Evolutionary conservation across 2,797 vertebrate genomes (phyloP).

Genomic region (Ctenopoma kingsleyae): DNA sequence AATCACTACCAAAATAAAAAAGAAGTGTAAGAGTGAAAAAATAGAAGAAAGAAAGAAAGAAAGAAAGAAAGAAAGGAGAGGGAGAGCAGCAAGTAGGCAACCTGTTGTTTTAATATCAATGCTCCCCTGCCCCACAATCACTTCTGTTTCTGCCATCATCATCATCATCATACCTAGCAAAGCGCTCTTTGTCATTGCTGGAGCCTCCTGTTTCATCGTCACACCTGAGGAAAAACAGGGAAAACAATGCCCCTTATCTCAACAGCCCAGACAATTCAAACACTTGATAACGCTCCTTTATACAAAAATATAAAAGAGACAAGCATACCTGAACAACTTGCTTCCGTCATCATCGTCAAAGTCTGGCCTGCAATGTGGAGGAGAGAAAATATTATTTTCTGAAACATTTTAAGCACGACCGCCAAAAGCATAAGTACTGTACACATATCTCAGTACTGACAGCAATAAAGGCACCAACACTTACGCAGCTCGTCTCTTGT

Average conservation of each 20-base stretch:
- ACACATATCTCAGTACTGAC: not conserved
- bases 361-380: constrained; percentile 85
- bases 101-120: not conserved
- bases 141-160: not conserved
- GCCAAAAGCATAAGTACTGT: constrained; percentile 14
- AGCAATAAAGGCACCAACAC: constrained; percentile 46
- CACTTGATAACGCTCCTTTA: not conserved
- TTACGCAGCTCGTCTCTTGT: constrained; percentile 91
- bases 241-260: not conserved
- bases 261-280: not conserved
- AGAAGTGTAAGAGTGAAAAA: not conserved
- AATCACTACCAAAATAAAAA: constrained; percentile 28
- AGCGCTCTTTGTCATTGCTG: constrained; percentile 93
- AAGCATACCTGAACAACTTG: constrained; percentile 93
- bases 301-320: not conserved
- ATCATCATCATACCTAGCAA: constrained; percentile 93
- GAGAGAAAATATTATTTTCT: constrained; percentile 10
- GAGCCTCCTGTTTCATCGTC: constrained; percentile 91
- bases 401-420: not conserved
- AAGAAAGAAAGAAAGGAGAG: not conserved
- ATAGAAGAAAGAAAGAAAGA: constrained; percentile 5
- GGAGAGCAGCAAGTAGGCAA: constrained; percentile 10
- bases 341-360: constrained; percentile 90
- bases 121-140: constrained; percentile 7
- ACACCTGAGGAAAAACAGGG: constrained; percentile 82